These are phyloP conservation scores for Erinaceus europaeus DNA, from an alignment of 2,113 vertebrate species.

Conservation along the genomic window DNA sequence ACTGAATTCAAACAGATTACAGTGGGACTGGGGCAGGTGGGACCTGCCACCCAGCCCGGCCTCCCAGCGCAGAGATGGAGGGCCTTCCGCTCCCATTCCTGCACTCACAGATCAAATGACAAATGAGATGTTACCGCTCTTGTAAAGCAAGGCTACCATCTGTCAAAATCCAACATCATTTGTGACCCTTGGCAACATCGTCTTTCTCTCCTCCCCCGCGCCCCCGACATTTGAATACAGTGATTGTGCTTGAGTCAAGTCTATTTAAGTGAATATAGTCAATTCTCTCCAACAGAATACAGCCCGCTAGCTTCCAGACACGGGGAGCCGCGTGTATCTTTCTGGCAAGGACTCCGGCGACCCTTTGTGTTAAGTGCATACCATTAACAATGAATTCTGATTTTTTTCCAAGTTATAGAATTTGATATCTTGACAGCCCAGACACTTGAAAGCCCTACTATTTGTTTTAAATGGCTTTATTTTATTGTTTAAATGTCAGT, in stretches of 20 bases:
- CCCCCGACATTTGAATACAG: conserved; percentile 90
- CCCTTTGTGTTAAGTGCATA: conserved; percentile 87
- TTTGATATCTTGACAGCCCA: conserved; percentile 86
- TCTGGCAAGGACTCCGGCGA: conserved; percentile 79
- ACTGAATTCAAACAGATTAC: conserved; percentile 92
- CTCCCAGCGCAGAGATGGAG: conserved; percentile 87
- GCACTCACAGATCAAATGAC: conserved; percentile 93
- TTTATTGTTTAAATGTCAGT: conserved; percentile 89
- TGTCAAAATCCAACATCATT: conserved; percentile 95
- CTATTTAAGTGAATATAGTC: conserved; percentile 87
- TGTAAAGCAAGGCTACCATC: conserved; percentile 94
- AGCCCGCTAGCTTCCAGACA: conserved; percentile 80
- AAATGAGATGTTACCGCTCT: conserved; percentile 93
- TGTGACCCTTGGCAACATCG: conserved; percentile 89
- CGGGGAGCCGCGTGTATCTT: conserved; percentile 77
- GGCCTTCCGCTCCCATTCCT: conserved; percentile 87
- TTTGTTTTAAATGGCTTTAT: conserved; percentile 88
- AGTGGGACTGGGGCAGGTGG: conserved; percentile 85
- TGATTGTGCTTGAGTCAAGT: conserved; percentile 87
- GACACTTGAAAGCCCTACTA: conserved; percentile 86
- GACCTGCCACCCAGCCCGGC: conserved; percentile 80
- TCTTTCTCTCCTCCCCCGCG: conserved; percentile 79
- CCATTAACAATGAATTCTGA: conserved; percentile 88
- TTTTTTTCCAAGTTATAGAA: conserved; percentile 86
- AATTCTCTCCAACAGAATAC: conserved; percentile 83